Evolutionary conservation across 2,797 vertebrate species (phyloP), one percentile per base, ranked within the genome.

Genomic region (Enoplosus armatus): DNA sequence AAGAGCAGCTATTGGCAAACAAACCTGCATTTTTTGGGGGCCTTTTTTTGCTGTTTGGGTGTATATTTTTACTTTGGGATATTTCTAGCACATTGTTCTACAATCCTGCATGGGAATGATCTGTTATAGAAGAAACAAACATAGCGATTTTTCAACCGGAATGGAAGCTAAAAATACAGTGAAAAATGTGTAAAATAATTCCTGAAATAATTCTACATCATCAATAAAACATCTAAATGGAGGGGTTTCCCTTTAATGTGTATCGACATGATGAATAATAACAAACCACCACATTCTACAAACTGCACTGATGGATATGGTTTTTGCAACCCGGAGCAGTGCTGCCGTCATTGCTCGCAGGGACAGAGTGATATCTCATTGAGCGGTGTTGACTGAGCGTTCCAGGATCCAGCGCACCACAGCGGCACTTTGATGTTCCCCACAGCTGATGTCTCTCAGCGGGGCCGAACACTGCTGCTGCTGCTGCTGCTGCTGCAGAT

Each of bases 31-130:
- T 72, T 48, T 69, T 50, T n/a, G n/a, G n/a, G 47, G 29, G 26
- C 29, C 6, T 12, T 11, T 48, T 66, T 35, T 35, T 45, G 26
- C 9, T 59, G 58, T 43, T 35, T 26, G 48, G 8, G 50, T 62
- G 47, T 60, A 20, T 67, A 58, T 63, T 74, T 81, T 53, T 75
- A 67, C 18, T 8, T 27, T 15, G 29, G 16, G 56, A 63, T 76
- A 84, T 72, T 67, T 61, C 20, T 2, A 27, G 55, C 35, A 59
- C 47, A 65, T 63, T 75, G 79, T 72, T 85, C 16, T 47, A 22
- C 33, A 56, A 0, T 37, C 54, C 29, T 60, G 50, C 5, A 31
- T 12, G 8, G n/a, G 3, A 27, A 63, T 29, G 26, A 9, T 24
- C 15, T 53, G 37, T 24, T 26, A 20, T 9, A 51, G 35, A 15